A percentile compares a stretch with the other conserved stretches of the same genome.
phyloP scores from a whole-genome alignment of 2,113 vertebrate species.

The Scopus umbretta region DNA sequence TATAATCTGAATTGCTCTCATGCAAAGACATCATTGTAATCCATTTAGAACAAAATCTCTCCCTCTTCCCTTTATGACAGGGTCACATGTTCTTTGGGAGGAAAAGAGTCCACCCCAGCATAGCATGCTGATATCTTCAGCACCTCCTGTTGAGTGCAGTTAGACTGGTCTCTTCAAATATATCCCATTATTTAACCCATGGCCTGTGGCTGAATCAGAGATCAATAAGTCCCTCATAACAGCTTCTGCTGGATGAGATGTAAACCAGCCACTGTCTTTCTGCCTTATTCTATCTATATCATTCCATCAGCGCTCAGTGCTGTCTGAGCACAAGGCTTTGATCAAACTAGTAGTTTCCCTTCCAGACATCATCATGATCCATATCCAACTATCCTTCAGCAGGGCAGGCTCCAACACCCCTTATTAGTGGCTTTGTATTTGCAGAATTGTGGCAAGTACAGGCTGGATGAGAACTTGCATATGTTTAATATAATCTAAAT shows the following conservation, averaged over 20 bases:
- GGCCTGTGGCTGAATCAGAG: not conserved
- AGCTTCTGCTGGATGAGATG: slow-evolving; percentile 13
- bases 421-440: slow-evolving; percentile 47
- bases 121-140: not conserved
- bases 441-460: slow-evolving; percentile 48
- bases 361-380: slow-evolving; percentile 38
- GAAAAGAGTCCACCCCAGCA: not conserved
- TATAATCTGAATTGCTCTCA: slow-evolving; percentile 27
- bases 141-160: slow-evolving; percentile 7
- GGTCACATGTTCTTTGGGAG: not conserved
- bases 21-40: slow-evolving; percentile 26
- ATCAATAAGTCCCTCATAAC: slow-evolving; percentile 16
- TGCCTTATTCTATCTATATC: slow-evolving; percentile 11
- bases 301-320: slow-evolving; percentile 23
- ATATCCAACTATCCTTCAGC: slow-evolving; percentile 55
- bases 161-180: not conserved
- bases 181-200: not conserved
- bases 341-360: slow-evolving; percentile 57
- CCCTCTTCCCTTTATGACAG: not conserved
- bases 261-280: slow-evolving; percentile 26
- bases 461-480: slow-evolving; percentile 25
- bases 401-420: slow-evolving; percentile 41
- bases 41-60: slow-evolving; percentile 17
- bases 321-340: slow-evolving; percentile 39
- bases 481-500: slow-evolving; percentile 24